These are phyloP conservation scores for Odocoileus virginianus DNA, from an alignment of 2,113 vertebrate species.

Conservation along the genomic window DNA sequence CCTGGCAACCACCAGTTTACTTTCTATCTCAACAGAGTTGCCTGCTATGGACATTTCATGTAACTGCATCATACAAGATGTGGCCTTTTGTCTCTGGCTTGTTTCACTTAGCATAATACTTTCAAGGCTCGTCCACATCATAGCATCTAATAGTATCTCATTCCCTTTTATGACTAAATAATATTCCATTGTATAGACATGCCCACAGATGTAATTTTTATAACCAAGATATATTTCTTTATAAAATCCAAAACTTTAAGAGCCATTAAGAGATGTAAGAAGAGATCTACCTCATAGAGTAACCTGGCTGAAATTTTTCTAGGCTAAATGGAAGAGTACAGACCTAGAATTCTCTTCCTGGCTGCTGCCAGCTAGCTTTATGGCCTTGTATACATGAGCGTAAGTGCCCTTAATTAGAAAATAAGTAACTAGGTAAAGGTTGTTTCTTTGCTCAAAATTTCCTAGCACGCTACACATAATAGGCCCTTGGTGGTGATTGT, in stretches of 20 bases:
- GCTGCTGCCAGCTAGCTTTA: neutral
- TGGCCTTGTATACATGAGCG: neutral
- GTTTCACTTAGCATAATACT: neutral
- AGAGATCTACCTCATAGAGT: neutral
- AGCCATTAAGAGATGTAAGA: neutral
- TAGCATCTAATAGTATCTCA: neutral
- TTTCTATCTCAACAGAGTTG: neutral
- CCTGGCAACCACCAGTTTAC: neutral
- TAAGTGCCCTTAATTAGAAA: neutral
- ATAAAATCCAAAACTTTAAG: neutral
- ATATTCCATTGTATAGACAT: neutral
- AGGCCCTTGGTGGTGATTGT: neutral
- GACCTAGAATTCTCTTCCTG: neutral
- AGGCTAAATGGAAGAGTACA: neutral
- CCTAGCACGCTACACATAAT: neutral
- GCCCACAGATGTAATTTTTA: neutral
- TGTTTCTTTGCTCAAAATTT: neutral
- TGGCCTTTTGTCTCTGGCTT: neutral
- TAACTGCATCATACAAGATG: neutral
- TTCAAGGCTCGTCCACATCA: neutral
- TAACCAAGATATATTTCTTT: neutral
- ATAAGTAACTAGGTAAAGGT: neutral
- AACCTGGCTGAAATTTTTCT: neutral
- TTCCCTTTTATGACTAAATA: neutral
- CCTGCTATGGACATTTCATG: neutral